Conservation (phyloP, 1,140 invertebrate genomes). For the Riptortus pedestris region DNA sequence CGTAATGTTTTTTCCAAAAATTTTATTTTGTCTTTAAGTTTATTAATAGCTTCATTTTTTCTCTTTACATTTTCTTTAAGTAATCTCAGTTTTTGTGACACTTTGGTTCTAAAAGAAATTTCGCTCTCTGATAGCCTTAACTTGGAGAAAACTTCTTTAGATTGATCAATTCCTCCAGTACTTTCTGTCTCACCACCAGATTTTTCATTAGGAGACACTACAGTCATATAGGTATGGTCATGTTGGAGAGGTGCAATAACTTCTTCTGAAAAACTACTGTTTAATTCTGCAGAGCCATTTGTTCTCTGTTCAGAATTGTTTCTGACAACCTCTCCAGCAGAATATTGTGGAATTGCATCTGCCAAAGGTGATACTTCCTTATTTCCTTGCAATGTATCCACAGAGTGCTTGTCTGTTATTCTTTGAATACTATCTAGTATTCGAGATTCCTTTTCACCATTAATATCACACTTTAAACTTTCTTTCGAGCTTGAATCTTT, state of each 20-base stretch:
- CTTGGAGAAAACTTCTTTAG: background rate
- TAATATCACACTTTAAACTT: too few relatives aligned
- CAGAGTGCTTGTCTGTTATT: too few relatives aligned
- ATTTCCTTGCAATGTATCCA: too few relatives aligned
- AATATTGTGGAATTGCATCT: too few relatives aligned
- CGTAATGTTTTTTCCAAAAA: background rate
- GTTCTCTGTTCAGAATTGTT: too few relatives aligned
- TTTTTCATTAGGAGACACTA: background rate
- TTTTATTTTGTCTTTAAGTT: slow-evolving; percentile 8
- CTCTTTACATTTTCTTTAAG: background rate
- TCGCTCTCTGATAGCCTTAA: background rate
- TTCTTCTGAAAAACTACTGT: too few relatives aligned
- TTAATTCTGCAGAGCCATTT: too few relatives aligned
- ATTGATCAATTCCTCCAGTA: background rate
- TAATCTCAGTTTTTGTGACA: background rate
- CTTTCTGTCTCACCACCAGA: background rate
- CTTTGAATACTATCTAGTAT: too few relatives aligned
- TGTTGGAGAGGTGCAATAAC: background rate
- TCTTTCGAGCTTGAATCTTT: too few relatives aligned
- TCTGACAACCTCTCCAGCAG: too few relatives aligned
- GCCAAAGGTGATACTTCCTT: too few relatives aligned
- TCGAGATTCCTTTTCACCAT: too few relatives aligned
- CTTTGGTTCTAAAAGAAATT: slow-evolving; percentile 7
- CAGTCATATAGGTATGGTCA: slow-evolving; percentile 10
- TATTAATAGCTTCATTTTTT: background rate